Conservation (phyloP, 1,140 invertebrate species). For the Lamellibrachia luymesi region DNA sequence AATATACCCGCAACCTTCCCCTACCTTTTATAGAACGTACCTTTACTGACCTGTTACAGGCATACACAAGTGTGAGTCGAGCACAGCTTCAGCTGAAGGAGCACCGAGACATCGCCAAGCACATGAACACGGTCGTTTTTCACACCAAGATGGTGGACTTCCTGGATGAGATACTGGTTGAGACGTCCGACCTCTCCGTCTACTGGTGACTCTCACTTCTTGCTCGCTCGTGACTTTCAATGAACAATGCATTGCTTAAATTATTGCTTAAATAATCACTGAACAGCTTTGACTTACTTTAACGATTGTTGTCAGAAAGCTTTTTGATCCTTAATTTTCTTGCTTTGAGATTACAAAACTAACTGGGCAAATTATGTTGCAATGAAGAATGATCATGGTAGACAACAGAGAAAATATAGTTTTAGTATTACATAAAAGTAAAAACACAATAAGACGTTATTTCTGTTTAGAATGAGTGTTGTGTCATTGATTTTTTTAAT, state of each 20-base stretch:
- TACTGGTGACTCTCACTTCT: constrained; percentile 69
- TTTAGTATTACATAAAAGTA: too few relatives aligned
- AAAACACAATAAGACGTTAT: too few relatives aligned
- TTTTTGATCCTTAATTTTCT: too few relatives aligned
- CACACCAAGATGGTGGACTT: constrained; percentile 98
- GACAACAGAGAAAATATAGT: too few relatives aligned
- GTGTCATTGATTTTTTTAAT: too few relatives aligned
- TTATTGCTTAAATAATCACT: neutral
- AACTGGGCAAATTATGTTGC: too few relatives aligned
- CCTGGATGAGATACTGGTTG: constrained; percentile 93
- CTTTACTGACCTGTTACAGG: constrained; percentile 52
- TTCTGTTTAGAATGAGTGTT: too few relatives aligned
- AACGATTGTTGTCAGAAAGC: too few relatives aligned
- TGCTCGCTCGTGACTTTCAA: neutral
- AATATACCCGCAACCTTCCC: too few relatives aligned
- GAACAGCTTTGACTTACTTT: too few relatives aligned
- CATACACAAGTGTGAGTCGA: constrained; percentile 85
- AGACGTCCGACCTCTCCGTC: constrained; percentile 94
- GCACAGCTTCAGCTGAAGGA: constrained; percentile 80
- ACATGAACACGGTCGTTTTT: constrained; percentile 92
- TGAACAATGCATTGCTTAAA: neutral
- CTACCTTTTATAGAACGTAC: neutral
- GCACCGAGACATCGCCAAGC: constrained; percentile 80
- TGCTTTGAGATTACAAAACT: too few relatives aligned
- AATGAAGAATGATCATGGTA: too few relatives aligned